Evolutionary conservation across 2,888 invertebrate species (phyloP).

Genomic region (Scelioninae gen. 2): DNA sequence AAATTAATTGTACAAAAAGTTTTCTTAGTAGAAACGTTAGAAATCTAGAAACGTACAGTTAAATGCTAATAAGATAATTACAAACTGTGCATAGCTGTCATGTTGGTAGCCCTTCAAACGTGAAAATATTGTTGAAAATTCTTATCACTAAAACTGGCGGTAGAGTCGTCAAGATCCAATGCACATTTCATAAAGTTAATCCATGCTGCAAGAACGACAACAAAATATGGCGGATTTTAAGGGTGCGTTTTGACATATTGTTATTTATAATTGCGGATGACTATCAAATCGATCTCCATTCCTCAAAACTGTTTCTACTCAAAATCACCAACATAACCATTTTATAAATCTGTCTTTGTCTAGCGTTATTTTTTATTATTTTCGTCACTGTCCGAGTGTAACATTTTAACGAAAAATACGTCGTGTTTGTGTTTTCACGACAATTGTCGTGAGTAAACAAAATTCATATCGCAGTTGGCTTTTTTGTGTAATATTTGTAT

Average conservation of each 20-base stretch:
- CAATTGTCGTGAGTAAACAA: constrained; percentile 2
- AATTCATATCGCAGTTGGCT: not conserved
- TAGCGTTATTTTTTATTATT: constrained; percentile 1
- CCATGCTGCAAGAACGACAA: constrained; percentile 48
- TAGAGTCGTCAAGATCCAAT: constrained; percentile 40
- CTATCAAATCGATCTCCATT: not conserved
- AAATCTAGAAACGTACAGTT: too few relatives aligned
- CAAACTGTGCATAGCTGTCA: too few relatives aligned
- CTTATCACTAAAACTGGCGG: constrained; percentile 45
- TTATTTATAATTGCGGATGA: constrained; percentile 5
- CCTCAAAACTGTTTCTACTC: not conserved
- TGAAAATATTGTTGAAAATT: constrained; percentile 39
- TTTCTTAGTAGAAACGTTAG: too few relatives aligned
- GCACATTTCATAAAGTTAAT: constrained; percentile 32
- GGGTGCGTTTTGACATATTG: constrained; percentile 58
- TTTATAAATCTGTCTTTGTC: constrained; percentile 10
- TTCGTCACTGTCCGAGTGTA: not conserved
- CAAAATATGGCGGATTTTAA: constrained; percentile 60
- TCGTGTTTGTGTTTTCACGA: not conserved
- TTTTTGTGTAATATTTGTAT: not conserved
- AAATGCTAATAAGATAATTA: too few relatives aligned
- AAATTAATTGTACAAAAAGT: too few relatives aligned
- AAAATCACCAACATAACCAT: constrained; percentile 6
- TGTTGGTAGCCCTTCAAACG: constrained; percentile 26
- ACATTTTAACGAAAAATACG: constrained; percentile 1